Conservation (phyloP, 2,113 vertebrate species). For the Stigmatopora argus region DNA sequence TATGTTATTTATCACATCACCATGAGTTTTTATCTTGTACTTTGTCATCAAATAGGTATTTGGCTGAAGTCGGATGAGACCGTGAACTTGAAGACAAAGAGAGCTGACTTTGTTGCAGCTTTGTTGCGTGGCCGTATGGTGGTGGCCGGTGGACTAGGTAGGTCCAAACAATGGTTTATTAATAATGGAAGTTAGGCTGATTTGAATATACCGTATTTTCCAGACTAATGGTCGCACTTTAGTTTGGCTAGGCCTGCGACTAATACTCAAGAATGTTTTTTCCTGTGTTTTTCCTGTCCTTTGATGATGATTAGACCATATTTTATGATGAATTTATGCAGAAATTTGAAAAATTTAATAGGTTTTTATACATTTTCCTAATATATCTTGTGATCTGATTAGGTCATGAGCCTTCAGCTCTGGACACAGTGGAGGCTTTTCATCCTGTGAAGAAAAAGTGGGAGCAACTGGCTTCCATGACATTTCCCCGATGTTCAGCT, state of each 20-base stretch:
- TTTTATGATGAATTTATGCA: too few species aligned
- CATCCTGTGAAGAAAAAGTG: slow-evolving; percentile 88
- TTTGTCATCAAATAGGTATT: slow-evolving; percentile 59
- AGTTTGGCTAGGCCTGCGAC: too few species aligned
- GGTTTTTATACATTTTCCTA: too few species aligned
- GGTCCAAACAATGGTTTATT: slow-evolving; percentile 23
- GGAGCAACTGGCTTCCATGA: slow-evolving; percentile 86
- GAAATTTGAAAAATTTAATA: too few species aligned
- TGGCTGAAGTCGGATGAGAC: slow-evolving; percentile 91
- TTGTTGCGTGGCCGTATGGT: slow-evolving; percentile 83
- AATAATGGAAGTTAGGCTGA: not conserved
- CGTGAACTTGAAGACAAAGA: slow-evolving; percentile 84
- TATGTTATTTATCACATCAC: too few species aligned
- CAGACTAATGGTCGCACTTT: too few species aligned
- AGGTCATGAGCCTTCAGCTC: slow-evolving; percentile 89
- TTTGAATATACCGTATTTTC: not conserved
- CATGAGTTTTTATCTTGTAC: not conserved
- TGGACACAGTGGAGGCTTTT: slow-evolving; percentile 87
- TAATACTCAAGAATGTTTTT: too few species aligned
- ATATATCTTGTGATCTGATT: slow-evolving; percentile 1
- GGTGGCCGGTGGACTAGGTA: slow-evolving; percentile 90
- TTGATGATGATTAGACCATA: too few species aligned
- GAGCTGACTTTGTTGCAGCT: slow-evolving; percentile 88
- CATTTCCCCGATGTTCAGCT: slow-evolving; percentile 86
- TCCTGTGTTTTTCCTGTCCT: too few species aligned